These are phyloP conservation scores for Hetaerina titia DNA, from an alignment of 2,888 invertebrate species.

Conservation along the genomic window DNA sequence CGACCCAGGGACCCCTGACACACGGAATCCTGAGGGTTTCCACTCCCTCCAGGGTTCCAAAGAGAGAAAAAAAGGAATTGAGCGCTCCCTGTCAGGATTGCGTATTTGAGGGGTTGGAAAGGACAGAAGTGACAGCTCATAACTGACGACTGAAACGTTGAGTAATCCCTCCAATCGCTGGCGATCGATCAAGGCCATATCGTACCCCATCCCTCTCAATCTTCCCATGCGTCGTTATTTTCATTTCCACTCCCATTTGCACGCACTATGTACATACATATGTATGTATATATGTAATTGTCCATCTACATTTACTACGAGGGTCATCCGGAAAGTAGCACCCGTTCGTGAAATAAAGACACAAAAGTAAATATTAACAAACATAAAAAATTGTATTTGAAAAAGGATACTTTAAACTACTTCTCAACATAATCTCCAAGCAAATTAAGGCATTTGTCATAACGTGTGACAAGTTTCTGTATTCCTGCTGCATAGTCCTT, in stretches of 20 bases:
- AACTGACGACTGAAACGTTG: constrained; percentile 28
- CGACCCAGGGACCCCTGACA: background rate
- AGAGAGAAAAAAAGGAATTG: background rate
- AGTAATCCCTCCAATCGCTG: constrained; percentile 42
- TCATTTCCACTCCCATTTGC: background rate
- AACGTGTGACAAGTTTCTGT: too few species aligned
- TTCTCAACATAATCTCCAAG: too few species aligned
- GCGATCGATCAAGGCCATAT: background rate
- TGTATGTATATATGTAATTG: background rate
- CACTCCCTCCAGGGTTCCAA: background rate
- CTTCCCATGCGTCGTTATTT: background rate
- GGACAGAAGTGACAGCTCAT: constrained; percentile 54
- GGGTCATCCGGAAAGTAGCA: too few species aligned
- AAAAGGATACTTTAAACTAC: too few species aligned
- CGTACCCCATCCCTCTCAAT: background rate
- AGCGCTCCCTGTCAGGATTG: background rate
- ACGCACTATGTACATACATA: background rate
- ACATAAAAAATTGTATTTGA: too few species aligned
- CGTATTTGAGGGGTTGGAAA: background rate
- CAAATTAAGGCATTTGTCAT: too few species aligned
- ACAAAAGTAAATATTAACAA: too few species aligned
- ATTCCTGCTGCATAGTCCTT: too few species aligned
- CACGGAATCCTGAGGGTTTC: background rate
- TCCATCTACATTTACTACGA: background rate
- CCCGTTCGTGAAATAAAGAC: too few species aligned